Base-by-base conservation (phyloP, 2,888 invertebrate genomes). In the Hydroisotoma schaefferi region DNA sequence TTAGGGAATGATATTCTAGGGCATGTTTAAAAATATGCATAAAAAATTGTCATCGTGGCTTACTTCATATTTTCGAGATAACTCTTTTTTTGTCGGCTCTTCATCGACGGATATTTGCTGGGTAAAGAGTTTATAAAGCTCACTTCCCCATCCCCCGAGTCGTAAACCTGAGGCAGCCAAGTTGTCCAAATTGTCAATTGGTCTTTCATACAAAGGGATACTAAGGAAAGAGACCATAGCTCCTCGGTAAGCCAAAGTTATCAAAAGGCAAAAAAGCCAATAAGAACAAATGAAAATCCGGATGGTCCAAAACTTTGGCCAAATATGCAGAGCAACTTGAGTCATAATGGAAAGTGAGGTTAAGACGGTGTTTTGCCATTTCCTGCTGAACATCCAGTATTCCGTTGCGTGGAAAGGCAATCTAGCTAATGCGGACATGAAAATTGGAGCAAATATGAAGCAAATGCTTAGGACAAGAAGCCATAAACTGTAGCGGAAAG, bases 261-360 rank as follows among this genome's bases (percentile, higher is more conserved):
- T 81, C 2, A 90, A 79, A 63, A 90, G 84, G 73, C 88, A 88
- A 75, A 90, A 92, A 1, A 90, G 76, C 90, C 90, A 91, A 77
- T 90, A 91, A 86, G 89, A 90, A 0, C 91, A 90, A 1, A 90
- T 89, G 15, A 91, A 79, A 27, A 90, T 79, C 33, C 90, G 80
- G 43, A 91, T 79, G 0, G 90, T 86, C 90, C 90, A 90, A 53
- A 59, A 68, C 44, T 61, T 69, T 12, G 73, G 73, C 73, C 73
- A 73, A 5, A 70, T 38, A 56, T 67, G 60, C 6, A 71, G 51
- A 1, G 71, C 67, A 25, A 73, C 73, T 64, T 73, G 73, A 28
- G 59, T 59, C 69, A 71, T 71, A 23, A 72, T 61, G 25, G 67
- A 57, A 52, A 71, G 61, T 18, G 69, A 67, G 2, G 72, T 71